phyloP scores from a whole-genome alignment of 2,797 vertebrate genomes.

The Botia kubotai region DNA sequence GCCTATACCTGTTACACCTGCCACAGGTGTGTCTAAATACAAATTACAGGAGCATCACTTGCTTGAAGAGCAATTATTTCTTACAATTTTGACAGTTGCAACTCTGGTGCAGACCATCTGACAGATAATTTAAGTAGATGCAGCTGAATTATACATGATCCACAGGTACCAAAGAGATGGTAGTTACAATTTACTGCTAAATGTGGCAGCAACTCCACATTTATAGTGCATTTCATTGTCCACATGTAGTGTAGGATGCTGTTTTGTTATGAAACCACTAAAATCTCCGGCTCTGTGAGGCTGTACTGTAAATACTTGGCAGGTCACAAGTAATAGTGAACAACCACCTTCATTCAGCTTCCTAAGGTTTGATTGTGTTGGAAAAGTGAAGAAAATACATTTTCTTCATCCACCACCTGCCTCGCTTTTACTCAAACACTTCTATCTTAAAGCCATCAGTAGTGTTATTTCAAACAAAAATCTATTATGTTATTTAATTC shows the following conservation, averaged over 20 bases:
- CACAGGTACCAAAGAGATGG: neutral
- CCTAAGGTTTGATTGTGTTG: slow-evolving; percentile 64
- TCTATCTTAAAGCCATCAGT: neutral
- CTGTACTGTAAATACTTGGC: neutral
- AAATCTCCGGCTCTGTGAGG: neutral
- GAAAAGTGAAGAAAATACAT: slow-evolving; percentile 60
- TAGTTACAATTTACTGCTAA: neutral
- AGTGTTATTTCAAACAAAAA: neutral
- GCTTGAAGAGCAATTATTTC: too few species aligned
- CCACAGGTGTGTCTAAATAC: too few species aligned
- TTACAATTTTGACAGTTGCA: too few species aligned
- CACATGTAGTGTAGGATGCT: neutral
- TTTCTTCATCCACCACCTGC: slow-evolving; percentile 18
- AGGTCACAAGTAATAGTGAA: slow-evolving; percentile 63
- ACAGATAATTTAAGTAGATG: neutral
- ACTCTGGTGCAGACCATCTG: too few species aligned
- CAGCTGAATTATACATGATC: neutral
- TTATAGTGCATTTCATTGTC: neutral
- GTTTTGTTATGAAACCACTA: neutral
- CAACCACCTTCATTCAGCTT: slow-evolving; percentile 65
- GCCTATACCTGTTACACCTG: too few species aligned
- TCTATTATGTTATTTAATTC: too few species aligned
- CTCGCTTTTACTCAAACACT: neutral
- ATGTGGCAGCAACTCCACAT: neutral
- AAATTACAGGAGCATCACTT: too few species aligned